Evolutionary conservation across 2,888 invertebrate species (phyloP), one percentile per base, ranked within the genome.

Genomic region (Cryptus armator): DNA sequence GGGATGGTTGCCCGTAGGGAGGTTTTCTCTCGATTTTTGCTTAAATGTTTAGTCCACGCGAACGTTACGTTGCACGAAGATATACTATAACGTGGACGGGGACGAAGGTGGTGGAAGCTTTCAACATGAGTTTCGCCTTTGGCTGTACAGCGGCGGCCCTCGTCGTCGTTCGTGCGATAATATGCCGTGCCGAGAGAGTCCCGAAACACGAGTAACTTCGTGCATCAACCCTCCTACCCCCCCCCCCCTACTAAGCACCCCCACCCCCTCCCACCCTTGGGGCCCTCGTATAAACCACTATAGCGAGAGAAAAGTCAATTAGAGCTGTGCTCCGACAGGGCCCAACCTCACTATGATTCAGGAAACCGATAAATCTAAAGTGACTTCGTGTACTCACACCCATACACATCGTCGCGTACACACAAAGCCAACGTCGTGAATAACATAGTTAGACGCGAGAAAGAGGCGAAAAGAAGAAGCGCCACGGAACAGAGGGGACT

Each of bases 221-320:
- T 67, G 46, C 19, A 64, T 43, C 67, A 43, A 62, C 14, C 59
- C 24, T 24, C 24, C 24, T 3, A 24, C 24, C 37, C 37, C 9
- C 7, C 37, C 9, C 1, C 37, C 37, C 37, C 37, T 37, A 0
- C 19, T 37, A 9, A 37, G 37, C 37, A 5, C 37, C 0, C 37
- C 37, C 9, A 7, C 6, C 37, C 37, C 37, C 37, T 37, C 37
- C 37, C 37, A 37, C 37, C 79, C 74, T 16, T n/a, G 16, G 12
- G 68, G 29, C 56, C 19, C 68, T 70, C 70, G 78, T 81, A 64
- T 37, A 84, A 81, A 74, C 77, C 74, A 74, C 77, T 78, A 78
- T 56, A 78, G 53, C 64, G 81, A 66, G 84, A 86, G 91, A 89
- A 91, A 90, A 91, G 91, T 91, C 91, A 91, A 91, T 91, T 91